These are phyloP conservation scores for Clitarchus hookeri DNA, from an alignment of 2,888 invertebrate species.

Conservation along the genomic window DNA sequence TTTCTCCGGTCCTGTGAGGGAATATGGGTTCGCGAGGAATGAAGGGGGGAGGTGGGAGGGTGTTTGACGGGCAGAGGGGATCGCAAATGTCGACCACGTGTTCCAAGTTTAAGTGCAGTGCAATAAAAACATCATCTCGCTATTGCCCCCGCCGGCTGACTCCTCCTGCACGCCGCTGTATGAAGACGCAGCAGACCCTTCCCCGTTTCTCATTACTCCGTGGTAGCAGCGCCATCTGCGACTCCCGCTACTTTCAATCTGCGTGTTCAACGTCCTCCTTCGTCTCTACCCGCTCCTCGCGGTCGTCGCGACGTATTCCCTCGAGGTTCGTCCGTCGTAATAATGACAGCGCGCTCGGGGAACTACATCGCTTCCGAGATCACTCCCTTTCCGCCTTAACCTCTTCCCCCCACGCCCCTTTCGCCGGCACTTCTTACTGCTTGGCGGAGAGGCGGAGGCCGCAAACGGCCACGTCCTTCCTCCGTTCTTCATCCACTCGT, in stretches of 20 bases:
- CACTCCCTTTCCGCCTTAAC: not conserved
- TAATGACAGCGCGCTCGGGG: not conserved
- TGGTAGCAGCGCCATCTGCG: constrained; percentile 17
- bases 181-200: not conserved
- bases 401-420: not conserved
- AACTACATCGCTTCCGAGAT: not conserved
- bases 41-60: not conserved
- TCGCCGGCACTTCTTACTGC: not conserved
- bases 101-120: constrained; percentile 8
- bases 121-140: constrained; percentile 6
- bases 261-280: not conserved
- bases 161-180: not conserved
- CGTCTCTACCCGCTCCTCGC: not conserved
- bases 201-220: constrained; percentile 18
- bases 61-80: not conserved
- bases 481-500: not conserved
- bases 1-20: not conserved
- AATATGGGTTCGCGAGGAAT: not conserved
- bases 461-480: not conserved
- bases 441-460: not conserved
- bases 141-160: not conserved
- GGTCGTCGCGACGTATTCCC: not conserved
- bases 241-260: constrained; percentile 21
- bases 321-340: constrained; percentile 1
- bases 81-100: not conserved